Conservation (phyloP, 2,888 invertebrate genomes). For the Melinaea menophilus region DNA sequence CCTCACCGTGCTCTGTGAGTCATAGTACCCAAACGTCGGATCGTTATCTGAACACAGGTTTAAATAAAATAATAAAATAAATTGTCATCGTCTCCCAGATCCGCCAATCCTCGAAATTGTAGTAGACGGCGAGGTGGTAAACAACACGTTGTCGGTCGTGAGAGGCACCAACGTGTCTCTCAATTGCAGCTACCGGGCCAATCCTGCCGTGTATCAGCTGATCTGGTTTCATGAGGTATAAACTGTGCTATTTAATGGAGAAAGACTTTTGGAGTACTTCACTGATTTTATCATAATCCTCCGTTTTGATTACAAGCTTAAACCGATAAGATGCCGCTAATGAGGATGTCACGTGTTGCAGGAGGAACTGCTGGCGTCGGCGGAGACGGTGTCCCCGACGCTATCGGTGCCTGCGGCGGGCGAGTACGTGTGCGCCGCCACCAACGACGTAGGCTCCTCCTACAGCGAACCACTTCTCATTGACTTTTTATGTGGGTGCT, state of each 20-base stretch:
- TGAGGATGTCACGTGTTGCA: slow-evolving; percentile 25
- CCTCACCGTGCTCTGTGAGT: slow-evolving; percentile 61
- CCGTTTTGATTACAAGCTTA: no score
- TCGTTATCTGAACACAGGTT: not conserved
- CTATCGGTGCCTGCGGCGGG: slow-evolving; percentile 54
- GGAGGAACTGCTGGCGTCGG: slow-evolving; percentile 50
- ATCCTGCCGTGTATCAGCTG: slow-evolving; percentile 57
- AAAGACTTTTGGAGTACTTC: no score
- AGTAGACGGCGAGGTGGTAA: slow-evolving; percentile 46
- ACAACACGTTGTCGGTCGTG: slow-evolving; percentile 51
- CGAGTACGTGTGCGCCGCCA: slow-evolving; percentile 63
- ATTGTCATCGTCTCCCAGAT: slow-evolving; percentile 44
- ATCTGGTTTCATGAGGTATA: slow-evolving; percentile 64
- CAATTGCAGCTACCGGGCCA: slow-evolving; percentile 60
- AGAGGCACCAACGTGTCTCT: slow-evolving; percentile 57
- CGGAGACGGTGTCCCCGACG: slow-evolving; percentile 43
- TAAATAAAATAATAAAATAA: not conserved
- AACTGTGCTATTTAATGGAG: slow-evolving; percentile 26
- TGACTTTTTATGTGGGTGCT: slow-evolving; percentile 57
- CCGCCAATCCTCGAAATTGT: slow-evolving; percentile 55
- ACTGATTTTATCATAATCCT: no score
- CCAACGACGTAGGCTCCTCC: slow-evolving; percentile 55
- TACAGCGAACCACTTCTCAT: slow-evolving; percentile 57
- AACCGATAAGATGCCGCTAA: no score
- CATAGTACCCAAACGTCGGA: not conserved